A percentile compares a stretch with the other conserved stretches of the same genome.
Conservation (phyloP, 2,888 invertebrate genomes). For the Ochropleura leucogaster region DNA sequence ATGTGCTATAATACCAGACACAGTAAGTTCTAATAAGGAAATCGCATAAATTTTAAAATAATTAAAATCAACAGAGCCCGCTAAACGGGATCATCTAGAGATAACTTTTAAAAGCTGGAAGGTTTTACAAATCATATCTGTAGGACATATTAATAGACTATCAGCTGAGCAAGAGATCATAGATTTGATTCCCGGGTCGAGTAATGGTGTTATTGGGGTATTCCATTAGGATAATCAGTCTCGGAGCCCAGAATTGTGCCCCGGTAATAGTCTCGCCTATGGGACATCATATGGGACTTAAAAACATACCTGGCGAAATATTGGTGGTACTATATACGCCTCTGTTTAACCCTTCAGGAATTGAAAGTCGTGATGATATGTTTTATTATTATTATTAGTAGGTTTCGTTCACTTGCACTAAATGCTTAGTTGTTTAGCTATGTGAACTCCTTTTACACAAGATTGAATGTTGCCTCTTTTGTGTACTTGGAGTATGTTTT, state of each 20-base stretch:
- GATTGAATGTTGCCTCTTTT: constrained; percentile 9
- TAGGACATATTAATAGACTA: not conserved
- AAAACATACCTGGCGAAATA: no score
- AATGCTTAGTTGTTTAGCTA: constrained; percentile 13
- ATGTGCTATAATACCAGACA: not conserved
- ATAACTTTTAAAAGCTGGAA: not conserved
- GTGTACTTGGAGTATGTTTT: not conserved
- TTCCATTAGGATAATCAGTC: no score
- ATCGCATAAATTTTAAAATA: not conserved
- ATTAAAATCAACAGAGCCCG: not conserved
- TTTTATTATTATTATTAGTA: not conserved
- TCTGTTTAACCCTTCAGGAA: no score
- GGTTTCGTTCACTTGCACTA: constrained; percentile 16
- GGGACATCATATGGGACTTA: no score
- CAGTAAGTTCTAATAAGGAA: not conserved
- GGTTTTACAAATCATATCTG: not conserved
- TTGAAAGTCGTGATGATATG: no score
- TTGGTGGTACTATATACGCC: no score
- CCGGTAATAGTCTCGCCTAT: no score
- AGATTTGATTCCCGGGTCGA: no score
- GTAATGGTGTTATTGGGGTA: no score
- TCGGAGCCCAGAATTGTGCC: no score
- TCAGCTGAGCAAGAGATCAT: no score
- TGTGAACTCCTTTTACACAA: constrained; percentile 5
- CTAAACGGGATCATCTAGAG: not conserved